phyloP scores from a whole-genome alignment of 2,113 vertebrate species.

The Syngnathoides biaculeatus region DNA sequence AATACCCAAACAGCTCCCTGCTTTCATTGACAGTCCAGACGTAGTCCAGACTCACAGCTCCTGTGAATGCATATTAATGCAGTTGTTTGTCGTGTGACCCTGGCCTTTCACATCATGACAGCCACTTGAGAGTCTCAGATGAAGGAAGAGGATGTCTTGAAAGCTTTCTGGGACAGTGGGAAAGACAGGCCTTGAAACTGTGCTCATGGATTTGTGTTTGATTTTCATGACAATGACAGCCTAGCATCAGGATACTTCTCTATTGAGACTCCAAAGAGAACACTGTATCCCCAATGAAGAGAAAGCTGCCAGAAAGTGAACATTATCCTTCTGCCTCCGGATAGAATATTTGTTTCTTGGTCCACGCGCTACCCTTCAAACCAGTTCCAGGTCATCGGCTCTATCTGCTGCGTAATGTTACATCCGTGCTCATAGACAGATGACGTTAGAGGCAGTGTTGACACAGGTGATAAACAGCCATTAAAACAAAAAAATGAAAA shows the following conservation, averaged over 20 bases:
- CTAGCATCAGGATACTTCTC: background rate
- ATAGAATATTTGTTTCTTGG: background rate
- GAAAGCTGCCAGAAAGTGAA: background rate
- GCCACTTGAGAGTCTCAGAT: conserved; percentile 23
- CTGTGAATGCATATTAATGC: conserved; percentile 2
- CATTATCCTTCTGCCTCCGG: background rate
- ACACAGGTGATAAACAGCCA: conserved; percentile 22
- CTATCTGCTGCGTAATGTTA: background rate
- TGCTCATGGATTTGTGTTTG: conserved; percentile 33
- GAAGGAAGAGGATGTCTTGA: conserved; percentile 27
- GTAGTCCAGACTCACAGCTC: background rate
- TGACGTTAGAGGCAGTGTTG: background rate
- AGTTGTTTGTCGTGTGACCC: conserved; percentile 5
- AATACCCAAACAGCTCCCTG: background rate
- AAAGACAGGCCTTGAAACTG: conserved; percentile 43
- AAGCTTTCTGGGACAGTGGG: conserved; percentile 29
- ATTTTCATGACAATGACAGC: conserved; percentile 22
- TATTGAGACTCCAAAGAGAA: background rate
- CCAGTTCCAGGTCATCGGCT: background rate
- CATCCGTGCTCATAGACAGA: conserved; percentile 1
- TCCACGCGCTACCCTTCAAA: background rate
- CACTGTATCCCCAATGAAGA: background rate
- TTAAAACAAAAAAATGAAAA: conserved; percentile 44
- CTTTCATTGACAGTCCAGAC: conserved; percentile 5
- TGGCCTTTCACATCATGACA: conserved; percentile 9